Evolutionary conservation across 1,140 invertebrate genomes (phyloP), one percentile per base, ranked within the genome.

Genomic region (Monomorium pharaonis): DNA sequence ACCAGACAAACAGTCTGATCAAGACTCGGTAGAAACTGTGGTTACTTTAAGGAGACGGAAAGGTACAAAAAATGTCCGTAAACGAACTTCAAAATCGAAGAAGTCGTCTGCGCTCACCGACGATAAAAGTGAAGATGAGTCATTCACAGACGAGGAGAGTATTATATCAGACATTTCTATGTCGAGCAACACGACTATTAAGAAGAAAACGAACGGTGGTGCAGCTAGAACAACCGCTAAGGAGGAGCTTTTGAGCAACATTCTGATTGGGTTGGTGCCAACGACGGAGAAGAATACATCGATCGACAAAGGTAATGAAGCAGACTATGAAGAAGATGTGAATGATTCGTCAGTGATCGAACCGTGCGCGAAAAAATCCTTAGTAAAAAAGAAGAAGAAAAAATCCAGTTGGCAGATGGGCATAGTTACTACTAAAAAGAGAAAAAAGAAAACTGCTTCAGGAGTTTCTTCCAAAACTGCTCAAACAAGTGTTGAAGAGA

Each of bases 321-420:
- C 21, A 51, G 56, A 89, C 21, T 6, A 86, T 7, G 33, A 90
- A 21, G 65, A 92, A 21, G 49, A 60, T 72, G 21, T n/a, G 0
- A 72, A 6, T 12, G 80, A 86, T 62, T 69, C 58, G 0, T 2
- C 49, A 3, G 18, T 16, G 0, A 14, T n/a, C n/a, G 89, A 89
- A 30, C 14, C 56, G 2, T 76, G 42, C 12, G 51, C 47, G 1
- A 85, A 84, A 37, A 89, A 91, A 6, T n/a, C 58, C 2, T 47
- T 44, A 2, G 33, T 1, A 3, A 93, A 87, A 51, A 92, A 91
- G 37, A 95, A 95, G 58, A 95, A 94, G 65, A 95, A 94, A 51
- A 93, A 90, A 24, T 87, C 58, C 4, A 92, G 81, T 30, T 95
- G 94, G 94, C 88, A 92, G 60, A 90, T 93, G 90, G 94, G 94